A percentile compares a stretch with the other conserved stretches of the same genome.
These are phyloP conservation scores for Epinephelus coioides DNA, from an alignment of 2,797 vertebrate genomes.

Conservation along the genomic window DNA sequence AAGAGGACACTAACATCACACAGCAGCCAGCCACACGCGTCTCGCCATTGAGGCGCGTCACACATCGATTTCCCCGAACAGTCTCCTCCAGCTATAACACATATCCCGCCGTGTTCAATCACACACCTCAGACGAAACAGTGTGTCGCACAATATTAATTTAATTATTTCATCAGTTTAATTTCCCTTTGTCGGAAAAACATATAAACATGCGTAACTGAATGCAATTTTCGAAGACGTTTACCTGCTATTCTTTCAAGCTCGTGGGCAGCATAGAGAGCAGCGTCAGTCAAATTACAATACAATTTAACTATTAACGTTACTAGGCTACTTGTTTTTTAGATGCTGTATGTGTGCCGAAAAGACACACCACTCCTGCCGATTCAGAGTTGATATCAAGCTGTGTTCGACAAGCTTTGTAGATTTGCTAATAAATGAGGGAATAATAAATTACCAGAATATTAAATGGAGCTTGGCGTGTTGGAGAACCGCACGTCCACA, in stretches of 20 bases:
- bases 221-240: not conserved
- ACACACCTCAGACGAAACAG: not conserved
- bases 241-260: not conserved
- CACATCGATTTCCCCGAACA: slow-evolving; percentile 8
- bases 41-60: slow-evolving; percentile 11
- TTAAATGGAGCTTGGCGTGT: not conserved
- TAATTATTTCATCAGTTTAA: not conserved
- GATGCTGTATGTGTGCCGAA: not conserved
- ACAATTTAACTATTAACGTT: not conserved
- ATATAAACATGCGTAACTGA: not conserved
- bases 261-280: not conserved
- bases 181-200: not conserved
- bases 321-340: not conserved
- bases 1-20: slow-evolving; percentile 33
- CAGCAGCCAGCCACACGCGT: slow-evolving; percentile 19
- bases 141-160: not conserved
- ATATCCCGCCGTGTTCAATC: not conserved
- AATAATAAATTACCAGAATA: not conserved
- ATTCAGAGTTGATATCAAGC: not conserved
- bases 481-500: not conserved
- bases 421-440: not conserved
- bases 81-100: not conserved
- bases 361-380: not conserved
- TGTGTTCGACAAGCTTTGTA: accelerated
- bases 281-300: not conserved